Conservation (phyloP, 2,888 invertebrate genomes). For the Siphlonurus alternatus region DNA sequence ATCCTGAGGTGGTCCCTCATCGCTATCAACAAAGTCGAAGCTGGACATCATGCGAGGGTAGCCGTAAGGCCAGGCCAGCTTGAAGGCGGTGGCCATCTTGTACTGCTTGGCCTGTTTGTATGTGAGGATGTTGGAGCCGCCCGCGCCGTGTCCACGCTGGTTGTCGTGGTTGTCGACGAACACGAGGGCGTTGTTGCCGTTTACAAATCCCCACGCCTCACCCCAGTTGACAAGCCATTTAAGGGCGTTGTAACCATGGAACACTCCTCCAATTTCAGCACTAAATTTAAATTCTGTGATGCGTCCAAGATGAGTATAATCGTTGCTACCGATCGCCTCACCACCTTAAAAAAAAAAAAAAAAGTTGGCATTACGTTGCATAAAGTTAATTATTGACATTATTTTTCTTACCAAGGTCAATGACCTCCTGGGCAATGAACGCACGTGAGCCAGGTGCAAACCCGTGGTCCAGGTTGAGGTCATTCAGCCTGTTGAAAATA, state of each 20-base stretch:
- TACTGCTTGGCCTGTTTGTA: constrained; percentile 24
- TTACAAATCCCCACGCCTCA: constrained; percentile 20
- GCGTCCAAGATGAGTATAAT: constrained; percentile 25
- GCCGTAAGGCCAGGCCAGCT: constrained; percentile 72
- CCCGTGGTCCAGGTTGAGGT: constrained; percentile 11
- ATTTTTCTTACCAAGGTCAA: constrained; percentile 2
- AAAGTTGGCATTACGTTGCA: not conserved
- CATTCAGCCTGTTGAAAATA: constrained; percentile 18
- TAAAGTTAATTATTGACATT: too few species aligned
- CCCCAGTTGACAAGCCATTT: constrained; percentile 45
- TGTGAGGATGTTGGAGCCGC: constrained; percentile 23
- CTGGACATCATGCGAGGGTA: constrained; percentile 73
- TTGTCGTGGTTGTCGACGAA: constrained; percentile 38
- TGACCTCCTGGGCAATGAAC: constrained; percentile 8
- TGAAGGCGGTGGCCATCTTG: constrained; percentile 63
- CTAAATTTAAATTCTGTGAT: constrained; percentile 66
- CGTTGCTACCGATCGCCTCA: not conserved
- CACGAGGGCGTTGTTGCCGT: constrained; percentile 23
- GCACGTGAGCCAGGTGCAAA: constrained; percentile 16
- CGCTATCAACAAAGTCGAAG: constrained; percentile 41
- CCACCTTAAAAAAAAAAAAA: not conserved
- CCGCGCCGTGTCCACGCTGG: constrained; percentile 24
- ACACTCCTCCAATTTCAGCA: constrained; percentile 34
- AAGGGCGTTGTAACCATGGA: constrained; percentile 41
- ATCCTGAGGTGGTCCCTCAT: constrained; percentile 51